Evolutionary conservation across 2,113 vertebrate genomes (phyloP).

Genomic region (Sitta europaea): DNA sequence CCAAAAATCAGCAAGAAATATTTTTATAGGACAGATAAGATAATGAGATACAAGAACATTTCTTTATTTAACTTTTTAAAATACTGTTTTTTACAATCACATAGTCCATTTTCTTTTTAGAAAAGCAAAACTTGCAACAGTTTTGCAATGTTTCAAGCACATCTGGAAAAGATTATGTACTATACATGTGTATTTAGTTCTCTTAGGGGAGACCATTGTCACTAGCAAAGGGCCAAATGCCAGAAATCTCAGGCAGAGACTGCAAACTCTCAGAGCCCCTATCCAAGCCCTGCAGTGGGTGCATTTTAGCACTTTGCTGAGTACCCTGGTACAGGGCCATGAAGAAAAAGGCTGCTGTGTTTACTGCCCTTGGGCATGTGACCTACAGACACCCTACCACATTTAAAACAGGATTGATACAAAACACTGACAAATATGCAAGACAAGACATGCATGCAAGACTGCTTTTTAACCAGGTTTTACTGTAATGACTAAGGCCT

Average conservation of each 20-base stretch:
- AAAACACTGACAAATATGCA: neutral
- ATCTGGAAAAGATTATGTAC: neutral
- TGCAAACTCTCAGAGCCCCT: neutral
- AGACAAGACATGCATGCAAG: neutral
- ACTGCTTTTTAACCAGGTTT: constrained; percentile 1
- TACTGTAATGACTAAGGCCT: constrained; percentile 52
- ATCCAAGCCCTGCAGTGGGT: neutral
- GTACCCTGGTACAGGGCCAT: neutral
- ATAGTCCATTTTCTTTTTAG: neutral
- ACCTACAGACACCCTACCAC: neutral
- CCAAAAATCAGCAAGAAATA: neutral
- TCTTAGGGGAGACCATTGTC: neutral
- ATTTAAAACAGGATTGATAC: neutral
- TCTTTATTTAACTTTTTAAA: constrained; percentile 52
- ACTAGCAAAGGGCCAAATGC: neutral
- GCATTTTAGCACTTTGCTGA: neutral
- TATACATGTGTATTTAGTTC: neutral
- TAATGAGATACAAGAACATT: constrained; percentile 5
- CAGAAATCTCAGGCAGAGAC: neutral
- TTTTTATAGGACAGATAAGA: neutral
- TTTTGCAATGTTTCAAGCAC: neutral
- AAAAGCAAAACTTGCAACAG: neutral
- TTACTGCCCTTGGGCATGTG: neutral
- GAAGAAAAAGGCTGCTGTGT: neutral
- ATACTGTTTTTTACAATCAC: constrained; percentile 7